These are phyloP conservation scores for Agelaius tricolor DNA, from an alignment of 2,113 vertebrate genomes.

Conservation along the genomic window DNA sequence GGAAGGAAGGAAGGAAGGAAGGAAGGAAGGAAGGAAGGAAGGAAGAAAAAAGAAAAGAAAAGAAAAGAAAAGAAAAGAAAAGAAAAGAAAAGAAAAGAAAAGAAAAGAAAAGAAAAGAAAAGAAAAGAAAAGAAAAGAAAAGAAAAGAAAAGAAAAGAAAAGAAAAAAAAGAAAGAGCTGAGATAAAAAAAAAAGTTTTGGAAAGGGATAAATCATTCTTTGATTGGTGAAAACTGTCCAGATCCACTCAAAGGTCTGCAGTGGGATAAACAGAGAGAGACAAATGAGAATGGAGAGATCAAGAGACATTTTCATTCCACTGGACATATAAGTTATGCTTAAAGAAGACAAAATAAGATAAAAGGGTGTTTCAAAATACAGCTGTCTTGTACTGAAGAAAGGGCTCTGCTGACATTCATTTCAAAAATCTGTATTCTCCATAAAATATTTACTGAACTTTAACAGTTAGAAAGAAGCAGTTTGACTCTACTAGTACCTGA, in stretches of 20 bases:
- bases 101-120: no score
- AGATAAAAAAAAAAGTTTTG: neutral
- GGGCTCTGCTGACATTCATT: neutral
- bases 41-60: neutral
- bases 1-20: no score
- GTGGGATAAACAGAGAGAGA: neutral
- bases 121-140: no score
- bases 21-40: no score
- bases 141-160: no score
- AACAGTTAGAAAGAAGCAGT: neutral
- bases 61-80: no score
- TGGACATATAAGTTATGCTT: neutral
- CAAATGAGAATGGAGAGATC: neutral
- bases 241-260: neutral
- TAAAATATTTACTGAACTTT: neutral
- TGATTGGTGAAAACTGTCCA: neutral
- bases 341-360: neutral
- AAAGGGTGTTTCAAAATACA: neutral
- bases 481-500: neutral
- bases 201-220: neutral
- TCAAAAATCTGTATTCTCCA: neutral
- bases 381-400: neutral
- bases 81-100: neutral
- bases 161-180: neutral
- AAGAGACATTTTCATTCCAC: neutral